Conservation (phyloP, 2,113 vertebrate genomes). For the Phocoena phocoena region DNA sequence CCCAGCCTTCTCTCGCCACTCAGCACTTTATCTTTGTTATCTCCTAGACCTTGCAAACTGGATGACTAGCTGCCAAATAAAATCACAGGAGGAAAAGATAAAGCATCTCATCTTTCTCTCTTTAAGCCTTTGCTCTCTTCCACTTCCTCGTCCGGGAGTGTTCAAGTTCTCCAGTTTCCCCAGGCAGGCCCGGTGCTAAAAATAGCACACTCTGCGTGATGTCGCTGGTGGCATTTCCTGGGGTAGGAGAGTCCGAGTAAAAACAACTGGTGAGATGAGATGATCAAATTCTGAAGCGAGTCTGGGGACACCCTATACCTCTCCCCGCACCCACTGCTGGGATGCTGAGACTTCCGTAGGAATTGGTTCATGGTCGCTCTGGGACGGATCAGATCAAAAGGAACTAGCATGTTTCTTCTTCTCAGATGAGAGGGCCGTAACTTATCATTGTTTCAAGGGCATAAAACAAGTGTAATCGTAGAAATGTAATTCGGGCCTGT, state of each 20-base stretch:
- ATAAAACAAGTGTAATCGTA: not conserved
- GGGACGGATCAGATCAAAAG: not conserved
- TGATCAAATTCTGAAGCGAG: not conserved
- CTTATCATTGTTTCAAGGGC: not conserved
- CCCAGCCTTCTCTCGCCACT: not conserved
- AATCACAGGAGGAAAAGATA: constrained; percentile 54
- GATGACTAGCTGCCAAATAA: constrained; percentile 13
- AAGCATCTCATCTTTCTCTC: constrained; percentile 45
- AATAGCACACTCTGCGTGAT: not conserved
- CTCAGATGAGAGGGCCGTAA: not conserved
- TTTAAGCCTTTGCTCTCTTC: constrained; percentile 5
- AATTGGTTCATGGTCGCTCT: not conserved
- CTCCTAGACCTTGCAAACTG: not conserved
- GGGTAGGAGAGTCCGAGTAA: not conserved
- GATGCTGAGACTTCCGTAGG: not conserved
- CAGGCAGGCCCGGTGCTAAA: constrained; percentile 10
- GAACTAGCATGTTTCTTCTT: not conserved
- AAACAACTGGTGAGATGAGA: not conserved
- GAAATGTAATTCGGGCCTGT: not conserved
- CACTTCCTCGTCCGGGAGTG: constrained; percentile 24
- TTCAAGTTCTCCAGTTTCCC: constrained; percentile 48
- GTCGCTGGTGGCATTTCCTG: not conserved
- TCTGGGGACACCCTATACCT: not conserved
- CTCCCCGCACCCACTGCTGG: not conserved
- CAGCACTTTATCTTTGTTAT: not conserved